These are phyloP conservation scores for Heteromyza rotundicornis DNA, from an alignment of 2,888 invertebrate species.

Conservation along the genomic window DNA sequence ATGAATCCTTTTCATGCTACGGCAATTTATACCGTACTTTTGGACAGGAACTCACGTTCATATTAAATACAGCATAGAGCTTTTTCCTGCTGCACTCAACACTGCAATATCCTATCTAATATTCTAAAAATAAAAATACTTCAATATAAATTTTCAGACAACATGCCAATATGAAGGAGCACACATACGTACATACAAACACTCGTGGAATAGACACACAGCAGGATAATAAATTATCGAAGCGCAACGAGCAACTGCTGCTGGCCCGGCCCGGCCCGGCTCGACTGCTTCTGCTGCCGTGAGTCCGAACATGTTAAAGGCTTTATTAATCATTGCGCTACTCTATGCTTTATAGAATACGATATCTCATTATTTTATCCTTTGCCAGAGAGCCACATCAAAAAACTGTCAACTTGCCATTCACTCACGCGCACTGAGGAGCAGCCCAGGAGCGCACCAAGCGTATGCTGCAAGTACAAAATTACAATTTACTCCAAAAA, in stretches of 20 bases:
- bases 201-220: too few relatives aligned
- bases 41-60: not conserved
- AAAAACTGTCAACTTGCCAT: conserved; percentile 2
- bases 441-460: too few relatives aligned
- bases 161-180: not conserved
- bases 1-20: conserved; percentile 4
- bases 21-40: not conserved
- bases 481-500: conserved; percentile 7
- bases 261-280: too few relatives aligned
- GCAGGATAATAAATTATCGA: not conserved
- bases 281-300: not conserved
- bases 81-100: not conserved
- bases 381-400: not conserved
- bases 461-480: not conserved
- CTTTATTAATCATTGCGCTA: conserved; percentile 4
- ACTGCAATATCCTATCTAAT: not conserved
- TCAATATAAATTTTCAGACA: not conserved
- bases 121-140: not conserved
- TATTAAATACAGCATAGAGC: not conserved
- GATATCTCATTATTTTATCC: not conserved
- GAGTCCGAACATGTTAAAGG: not conserved
- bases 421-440: too few relatives aligned
- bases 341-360: not conserved
- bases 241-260: not conserved
- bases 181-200: not conserved